Base-by-base conservation (phyloP, 2,113 vertebrate species). In the Percina caprodes region DNA sequence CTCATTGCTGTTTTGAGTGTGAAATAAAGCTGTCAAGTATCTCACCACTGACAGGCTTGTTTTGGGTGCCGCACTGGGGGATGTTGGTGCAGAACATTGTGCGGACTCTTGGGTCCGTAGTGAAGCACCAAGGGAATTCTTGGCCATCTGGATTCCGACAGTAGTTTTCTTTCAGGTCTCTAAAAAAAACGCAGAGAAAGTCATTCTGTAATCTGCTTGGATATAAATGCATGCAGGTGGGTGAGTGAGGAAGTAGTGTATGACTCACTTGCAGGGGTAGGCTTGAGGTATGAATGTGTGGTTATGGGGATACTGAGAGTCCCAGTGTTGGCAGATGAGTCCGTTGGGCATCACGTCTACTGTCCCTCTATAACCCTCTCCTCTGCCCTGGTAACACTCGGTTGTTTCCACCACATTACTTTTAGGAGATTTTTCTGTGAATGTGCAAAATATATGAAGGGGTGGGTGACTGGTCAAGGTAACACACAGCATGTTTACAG, bases 81-180 rank as follows among this genome's bases (percentile, higher is more conserved):
- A 99, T 98, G 93, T 97, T 96, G 80, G 95, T 97, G 86, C 98
- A 99, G 92, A 96, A 96, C 85, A 97, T 97, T 42, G 94, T 95
- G 55, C 96, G 96, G 83, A 97, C 95, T 83, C 96, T 97, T 79
- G 97, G 97, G 90, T 99, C 97, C 48, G 95, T 97, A 55, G 98
- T 99, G 93, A 99, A 99, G 93, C 98, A 99, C 98, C 98, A 99
- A 16, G 98, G 98, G 84, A 95, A 96, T 89, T 99, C 97, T 89
- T 96, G 96, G 63, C 98, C 98, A 93, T 99, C 97, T 90, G 98
- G 98, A 93, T 99, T 99, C 88, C 98, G 95, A 91, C 98, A 99
- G 89, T 96, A 99, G 94, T 99, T 99, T 91, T 99, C 98, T 88
- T 93, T 96, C 88, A 99, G 91, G 93, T 99, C 97, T 88, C 98